Evolutionary conservation across 2,797 vertebrate genomes (phyloP).

Genomic region (Pseudochirops cupreus): DNA sequence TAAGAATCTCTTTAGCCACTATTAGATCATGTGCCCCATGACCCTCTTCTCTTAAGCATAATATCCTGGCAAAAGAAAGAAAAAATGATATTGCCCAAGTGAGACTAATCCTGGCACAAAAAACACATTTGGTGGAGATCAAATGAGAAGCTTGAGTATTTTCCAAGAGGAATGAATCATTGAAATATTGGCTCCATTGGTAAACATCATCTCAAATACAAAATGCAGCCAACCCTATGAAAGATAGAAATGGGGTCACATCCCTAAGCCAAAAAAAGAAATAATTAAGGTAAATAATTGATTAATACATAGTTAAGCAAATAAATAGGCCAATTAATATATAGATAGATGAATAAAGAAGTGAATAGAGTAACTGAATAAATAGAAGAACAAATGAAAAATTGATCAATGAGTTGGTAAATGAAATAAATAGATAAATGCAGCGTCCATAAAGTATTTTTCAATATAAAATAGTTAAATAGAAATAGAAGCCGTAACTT

Average conservation of each 20-base stretch:
- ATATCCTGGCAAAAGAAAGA: background rate
- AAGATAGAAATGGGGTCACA: background rate
- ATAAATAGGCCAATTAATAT: background rate
- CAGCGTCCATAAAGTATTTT: background rate
- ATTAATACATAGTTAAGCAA: background rate
- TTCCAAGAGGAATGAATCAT: slow-evolving; percentile 13
- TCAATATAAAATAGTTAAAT: background rate
- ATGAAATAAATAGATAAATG: background rate
- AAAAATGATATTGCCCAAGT: background rate
- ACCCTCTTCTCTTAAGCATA: no score
- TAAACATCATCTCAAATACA: background rate
- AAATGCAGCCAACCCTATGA: background rate
- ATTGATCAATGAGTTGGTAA: background rate
- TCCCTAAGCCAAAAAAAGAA: background rate
- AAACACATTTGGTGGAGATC: background rate
- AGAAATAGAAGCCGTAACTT: background rate
- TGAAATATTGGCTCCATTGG: background rate
- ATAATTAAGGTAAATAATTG: background rate
- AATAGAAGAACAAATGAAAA: background rate
- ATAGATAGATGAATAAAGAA: background rate
- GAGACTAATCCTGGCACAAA: no score
- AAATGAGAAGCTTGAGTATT: slow-evolving; percentile 2
- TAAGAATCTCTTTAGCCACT: background rate
- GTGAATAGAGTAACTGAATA: background rate
- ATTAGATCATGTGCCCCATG: background rate